Evolutionary conservation across 2,113 vertebrate species (phyloP), one percentile per base, ranked within the genome.

Genomic region (Phaethornis superciliosus): DNA sequence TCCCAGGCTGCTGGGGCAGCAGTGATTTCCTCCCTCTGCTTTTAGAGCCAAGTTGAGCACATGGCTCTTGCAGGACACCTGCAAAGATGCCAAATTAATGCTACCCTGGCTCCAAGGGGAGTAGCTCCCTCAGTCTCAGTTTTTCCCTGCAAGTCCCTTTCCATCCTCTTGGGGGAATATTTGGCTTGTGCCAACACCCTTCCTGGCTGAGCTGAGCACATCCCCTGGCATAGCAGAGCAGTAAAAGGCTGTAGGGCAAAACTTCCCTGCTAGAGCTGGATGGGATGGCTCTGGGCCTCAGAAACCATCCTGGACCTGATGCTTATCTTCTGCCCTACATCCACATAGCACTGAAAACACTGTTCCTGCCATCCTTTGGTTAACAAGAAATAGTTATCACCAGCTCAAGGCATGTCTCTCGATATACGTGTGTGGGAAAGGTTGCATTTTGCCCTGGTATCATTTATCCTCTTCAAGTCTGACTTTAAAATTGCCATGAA

Each of bases 391-490:
- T 40, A 72, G n/a, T 47, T 40, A 0, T 7, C 24, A 54, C 44
- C 56, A 54, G 32, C 62, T 72, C 30, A 42, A 75, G 82, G 59
- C 54, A 22, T 3, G 6, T 18, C 15, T 69, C 56, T 89, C 59
- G 32, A 3, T 0, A 49, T 0, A 49, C 20, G 0, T 2, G 8
- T 10, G 44, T 54, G 54, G 23, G 56, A 79, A 55, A 64, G 7
- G 47, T 24, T 88, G 72, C n/a, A 19, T 86, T 86, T 81, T 2
- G 2, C 30, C 56, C 55, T 2, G 4, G 3, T 5, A 7, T 21
- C 42, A 6, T 49, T 81, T 62, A 32, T 23, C n/a, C 17, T 81
- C 24, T 35, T 32, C 49, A 40, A 69, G 74, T 65, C 58, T 49
- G 71, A n/a, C 9, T 52, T 71, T 18, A 64, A 33, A 16, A 62